Evolutionary conservation across 92 coral and sea anemone species (phyloP).

Genomic region (Parazoanthus atlanticus): DNA sequence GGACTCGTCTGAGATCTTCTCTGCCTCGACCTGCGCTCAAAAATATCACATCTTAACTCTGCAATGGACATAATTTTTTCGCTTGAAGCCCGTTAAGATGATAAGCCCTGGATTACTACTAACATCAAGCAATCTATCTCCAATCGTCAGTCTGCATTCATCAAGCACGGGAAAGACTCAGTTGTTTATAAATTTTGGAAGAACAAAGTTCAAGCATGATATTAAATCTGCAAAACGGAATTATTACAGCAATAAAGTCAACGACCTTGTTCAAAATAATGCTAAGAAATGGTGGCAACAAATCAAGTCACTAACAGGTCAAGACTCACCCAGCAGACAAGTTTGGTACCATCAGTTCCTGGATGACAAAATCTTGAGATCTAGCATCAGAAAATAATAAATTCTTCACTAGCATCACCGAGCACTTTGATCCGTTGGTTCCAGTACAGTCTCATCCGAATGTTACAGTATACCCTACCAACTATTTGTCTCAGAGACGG

Average conservation of each 20-base stretch:
- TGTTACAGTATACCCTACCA: slow-evolving; percentile 7
- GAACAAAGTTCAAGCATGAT: slow-evolving; percentile 33
- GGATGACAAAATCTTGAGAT: not conserved
- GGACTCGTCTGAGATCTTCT: slow-evolving; percentile 16
- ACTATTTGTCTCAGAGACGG: slow-evolving; percentile 27
- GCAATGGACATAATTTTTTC: not conserved
- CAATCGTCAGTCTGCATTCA: slow-evolving; percentile 31
- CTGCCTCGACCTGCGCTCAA: not conserved
- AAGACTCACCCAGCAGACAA: no score
- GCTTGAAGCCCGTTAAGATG: not conserved
- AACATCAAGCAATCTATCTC: slow-evolving; percentile 2
- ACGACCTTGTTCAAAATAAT: slow-evolving; percentile 31
- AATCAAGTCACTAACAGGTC: slow-evolving; percentile 19
- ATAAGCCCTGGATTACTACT: slow-evolving; percentile 5
- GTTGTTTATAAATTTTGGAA: slow-evolving; percentile 15
- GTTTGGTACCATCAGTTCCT: slow-evolving; percentile 36
- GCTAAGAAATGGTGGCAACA: slow-evolving; percentile 24
- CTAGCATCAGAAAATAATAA: slow-evolving; percentile 12
- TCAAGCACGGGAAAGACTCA: no score
- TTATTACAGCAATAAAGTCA: slow-evolving; percentile 41
- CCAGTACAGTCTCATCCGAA: slow-evolving; percentile 37
- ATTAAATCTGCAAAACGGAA: slow-evolving; percentile 37
- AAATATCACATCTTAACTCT: slow-evolving; percentile 9
- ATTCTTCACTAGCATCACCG: slow-evolving; percentile 31
- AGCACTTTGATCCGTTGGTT: slow-evolving; percentile 38